phyloP scores from a whole-genome alignment of 2,888 invertebrate species.

The Sinhomidia bicolor region DNA sequence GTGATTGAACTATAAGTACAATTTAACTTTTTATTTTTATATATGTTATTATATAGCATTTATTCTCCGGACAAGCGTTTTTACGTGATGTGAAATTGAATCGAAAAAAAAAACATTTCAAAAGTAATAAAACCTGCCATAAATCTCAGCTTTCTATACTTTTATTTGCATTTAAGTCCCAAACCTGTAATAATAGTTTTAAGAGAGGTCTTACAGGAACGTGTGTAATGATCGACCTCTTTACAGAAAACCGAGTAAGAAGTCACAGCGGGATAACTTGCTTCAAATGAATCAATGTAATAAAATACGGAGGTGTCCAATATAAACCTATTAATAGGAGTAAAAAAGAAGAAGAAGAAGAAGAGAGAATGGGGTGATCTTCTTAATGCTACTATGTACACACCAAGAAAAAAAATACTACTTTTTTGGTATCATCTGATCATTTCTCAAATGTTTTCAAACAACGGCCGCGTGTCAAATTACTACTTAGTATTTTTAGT shows the following conservation, averaged over 20 bases:
- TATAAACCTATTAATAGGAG: neutral
- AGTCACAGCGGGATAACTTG: neutral
- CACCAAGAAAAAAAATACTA: no score
- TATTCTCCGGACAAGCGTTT: neutral
- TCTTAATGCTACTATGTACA: no score
- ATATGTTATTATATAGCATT: no score
- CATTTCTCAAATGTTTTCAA: constrained; percentile 3
- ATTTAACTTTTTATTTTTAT: no score
- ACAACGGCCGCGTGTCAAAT: constrained; percentile 1
- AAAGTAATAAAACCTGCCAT: constrained; percentile 61
- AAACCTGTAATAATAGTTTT: constrained; percentile 49
- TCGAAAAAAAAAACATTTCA: constrained; percentile 63
- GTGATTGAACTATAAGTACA: no score
- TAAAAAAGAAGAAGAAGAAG: neutral
- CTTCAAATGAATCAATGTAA: neutral
- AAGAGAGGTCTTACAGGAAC: constrained; percentile 44
- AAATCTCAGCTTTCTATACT: constrained; percentile 63
- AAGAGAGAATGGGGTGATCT: no score
- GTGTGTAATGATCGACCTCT: constrained; percentile 61
- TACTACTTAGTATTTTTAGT: constrained; percentile 33
- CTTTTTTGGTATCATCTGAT: constrained; percentile 3
- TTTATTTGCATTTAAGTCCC: constrained; percentile 61
- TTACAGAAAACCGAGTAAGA: neutral
- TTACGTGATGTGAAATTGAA: constrained; percentile 69
- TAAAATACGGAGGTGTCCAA: neutral